A percentile compares a stretch with the other conserved stretches of the same genome.
These are phyloP conservation scores for Hemitrygon akajei DNA, from an alignment of 2,797 vertebrate species.

Conservation along the genomic window DNA sequence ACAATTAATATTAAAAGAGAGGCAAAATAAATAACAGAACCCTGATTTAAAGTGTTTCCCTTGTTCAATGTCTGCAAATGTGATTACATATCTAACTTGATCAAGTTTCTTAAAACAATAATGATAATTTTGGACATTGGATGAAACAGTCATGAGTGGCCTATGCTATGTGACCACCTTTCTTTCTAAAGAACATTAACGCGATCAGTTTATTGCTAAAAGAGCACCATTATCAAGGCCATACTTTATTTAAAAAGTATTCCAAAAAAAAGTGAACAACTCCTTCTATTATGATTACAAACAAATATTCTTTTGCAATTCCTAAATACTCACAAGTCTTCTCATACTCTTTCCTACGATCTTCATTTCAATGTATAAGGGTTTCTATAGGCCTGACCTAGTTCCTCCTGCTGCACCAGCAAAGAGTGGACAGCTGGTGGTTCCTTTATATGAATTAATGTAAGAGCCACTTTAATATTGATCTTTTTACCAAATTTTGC, in stretches of 20 bases:
- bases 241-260: not conserved
- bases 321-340: not conserved
- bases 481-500: not conserved
- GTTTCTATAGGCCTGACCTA: not conserved
- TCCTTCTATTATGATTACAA: not conserved
- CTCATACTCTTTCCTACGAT: not conserved
- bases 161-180: not conserved
- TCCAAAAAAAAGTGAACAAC: not conserved
- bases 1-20: not conserved
- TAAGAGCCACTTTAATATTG: not conserved
- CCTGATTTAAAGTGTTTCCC: not conserved
- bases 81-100: not conserved
- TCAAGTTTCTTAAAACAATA: not conserved
- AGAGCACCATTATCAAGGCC: not conserved
- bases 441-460: not conserved
- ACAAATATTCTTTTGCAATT: not conserved
- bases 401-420: not conserved
- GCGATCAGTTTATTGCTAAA: not conserved
- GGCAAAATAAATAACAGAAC: not conserved
- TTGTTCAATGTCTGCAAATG: not conserved
- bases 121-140: not conserved
- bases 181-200: not conserved
- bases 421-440: not conserved
- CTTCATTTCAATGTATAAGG: not conserved
- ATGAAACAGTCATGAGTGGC: no score